These are phyloP conservation scores for Oncopodura yosiiana DNA, from an alignment of 1,140 invertebrate species.

Conservation along the genomic window DNA sequence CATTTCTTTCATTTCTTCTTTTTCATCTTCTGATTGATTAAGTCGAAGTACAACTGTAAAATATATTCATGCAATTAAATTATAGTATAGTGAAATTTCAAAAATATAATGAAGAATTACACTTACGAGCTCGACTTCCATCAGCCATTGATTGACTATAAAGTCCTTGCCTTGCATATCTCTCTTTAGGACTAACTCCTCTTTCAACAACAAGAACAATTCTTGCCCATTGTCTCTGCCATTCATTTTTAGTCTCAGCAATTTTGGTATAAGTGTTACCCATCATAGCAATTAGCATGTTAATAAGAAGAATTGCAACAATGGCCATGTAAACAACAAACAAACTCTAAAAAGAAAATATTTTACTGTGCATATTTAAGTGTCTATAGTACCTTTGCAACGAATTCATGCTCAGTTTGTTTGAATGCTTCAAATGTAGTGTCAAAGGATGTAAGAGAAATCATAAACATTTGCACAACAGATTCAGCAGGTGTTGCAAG, in stretches of 20 bases:
- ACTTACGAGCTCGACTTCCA: slow-evolving; percentile 61
- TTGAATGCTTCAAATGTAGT: slow-evolving; percentile 85
- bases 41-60: slow-evolving; percentile 55
- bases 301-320: slow-evolving; percentile 86
- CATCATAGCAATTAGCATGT: slow-evolving; percentile 99
- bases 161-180: slow-evolving; percentile 68
- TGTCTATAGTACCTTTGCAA: slow-evolving; percentile 49
- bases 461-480: slow-evolving; percentile 92
- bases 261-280: slow-evolving; percentile 98
- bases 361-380: background rate
- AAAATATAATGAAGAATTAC: too few relatives aligned
- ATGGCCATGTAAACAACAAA: slow-evolving; percentile 95
- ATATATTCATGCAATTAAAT: too few relatives aligned
- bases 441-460: slow-evolving; percentile 93
- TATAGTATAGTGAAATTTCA: too few relatives aligned
- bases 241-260: slow-evolving; percentile 92
- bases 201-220: slow-evolving; percentile 94
- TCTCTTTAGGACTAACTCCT: slow-evolving; percentile 76
- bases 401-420: slow-evolving; percentile 72
- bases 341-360: slow-evolving; percentile 51
- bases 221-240: slow-evolving; percentile 96
- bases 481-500: slow-evolving; percentile 84
- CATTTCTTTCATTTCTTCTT: slow-evolving; percentile 73
- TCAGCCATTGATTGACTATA: slow-evolving; percentile 96
- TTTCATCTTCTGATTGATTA: slow-evolving; percentile 56